phyloP scores from a whole-genome alignment of 2,888 invertebrate species.

The Oscheius sp. region DNA sequence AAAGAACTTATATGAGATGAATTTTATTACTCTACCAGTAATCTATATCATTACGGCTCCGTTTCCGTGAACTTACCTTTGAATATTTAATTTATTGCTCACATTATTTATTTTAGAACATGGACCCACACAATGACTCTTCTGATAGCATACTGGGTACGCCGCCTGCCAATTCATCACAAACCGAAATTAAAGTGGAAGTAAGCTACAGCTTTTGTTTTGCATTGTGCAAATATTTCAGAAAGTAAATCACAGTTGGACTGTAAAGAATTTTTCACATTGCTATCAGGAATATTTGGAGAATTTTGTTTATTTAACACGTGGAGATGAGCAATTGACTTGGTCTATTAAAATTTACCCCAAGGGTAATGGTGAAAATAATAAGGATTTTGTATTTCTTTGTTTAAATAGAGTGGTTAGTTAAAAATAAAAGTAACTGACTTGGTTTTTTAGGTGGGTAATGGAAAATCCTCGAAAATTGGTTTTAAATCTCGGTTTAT shows the following conservation, averaged over 20 bases:
- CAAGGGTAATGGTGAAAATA: constrained; percentile 73
- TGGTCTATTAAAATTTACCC: constrained; percentile 73
- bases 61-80: not conserved
- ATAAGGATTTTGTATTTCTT: constrained; percentile 73
- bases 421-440: not conserved
- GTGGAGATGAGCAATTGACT: constrained; percentile 41
- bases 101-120: not conserved
- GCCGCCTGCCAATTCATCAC: constrained; percentile 60
- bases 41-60: not conserved
- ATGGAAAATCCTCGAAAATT: constrained; percentile 52
- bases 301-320: constrained; percentile 70
- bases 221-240: constrained; percentile 37
- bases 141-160: constrained; percentile 18
- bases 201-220: constrained; percentile 40
- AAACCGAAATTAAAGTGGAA: constrained; percentile 73
- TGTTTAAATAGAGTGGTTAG: constrained; percentile 72
- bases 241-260: constrained; percentile 73
- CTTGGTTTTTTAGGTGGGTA: constrained; percentile 11
- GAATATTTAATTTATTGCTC: not conserved
- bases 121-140: constrained; percentile 34
- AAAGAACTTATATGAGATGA: constrained; percentile 5
- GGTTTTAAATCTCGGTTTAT: constrained; percentile 73
- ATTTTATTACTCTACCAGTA: not conserved
- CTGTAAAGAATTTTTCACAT: constrained; percentile 73
- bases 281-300: constrained; percentile 70